Conservation (phyloP, 2,888 invertebrate species). For the Limnephilus rhombicus region DNA sequence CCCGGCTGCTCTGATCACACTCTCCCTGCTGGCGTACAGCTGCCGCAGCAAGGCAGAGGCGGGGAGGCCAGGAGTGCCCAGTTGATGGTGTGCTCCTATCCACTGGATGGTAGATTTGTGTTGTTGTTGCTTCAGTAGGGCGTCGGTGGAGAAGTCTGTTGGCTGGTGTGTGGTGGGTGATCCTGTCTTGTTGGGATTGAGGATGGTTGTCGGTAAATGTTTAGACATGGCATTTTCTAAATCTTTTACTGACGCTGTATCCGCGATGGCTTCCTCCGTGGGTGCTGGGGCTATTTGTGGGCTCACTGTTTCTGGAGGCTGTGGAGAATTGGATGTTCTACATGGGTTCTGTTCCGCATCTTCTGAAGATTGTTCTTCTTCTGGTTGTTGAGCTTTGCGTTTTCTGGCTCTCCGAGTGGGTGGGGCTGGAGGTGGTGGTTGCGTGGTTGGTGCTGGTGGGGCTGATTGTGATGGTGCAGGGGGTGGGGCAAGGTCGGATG, state of each 20-base stretch:
- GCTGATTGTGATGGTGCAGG: slow-evolving; percentile 74
- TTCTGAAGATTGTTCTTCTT: slow-evolving; percentile 75
- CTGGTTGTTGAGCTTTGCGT: slow-evolving; percentile 76
- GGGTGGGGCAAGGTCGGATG: slow-evolving; percentile 67
- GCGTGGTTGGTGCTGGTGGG: slow-evolving; percentile 69
- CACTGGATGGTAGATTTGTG: slow-evolving; percentile 92
- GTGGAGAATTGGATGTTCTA: slow-evolving; percentile 70
- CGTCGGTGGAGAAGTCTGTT: slow-evolving; percentile 93
- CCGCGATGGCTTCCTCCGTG: slow-evolving; percentile 72
- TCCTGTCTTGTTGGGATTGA: slow-evolving; percentile 75
- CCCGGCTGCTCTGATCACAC: slow-evolving; percentile 94
- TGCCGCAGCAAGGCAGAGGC: slow-evolving; percentile 94
- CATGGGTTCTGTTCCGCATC: slow-evolving; percentile 74
- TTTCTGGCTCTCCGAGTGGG: slow-evolving; percentile 72
- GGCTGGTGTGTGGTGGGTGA: slow-evolving; percentile 81
- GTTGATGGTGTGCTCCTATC: slow-evolving; percentile 89
- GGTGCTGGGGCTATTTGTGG: slow-evolving; percentile 73
- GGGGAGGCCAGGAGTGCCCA: slow-evolving; percentile 76
- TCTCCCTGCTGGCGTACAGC: slow-evolving; percentile 95
- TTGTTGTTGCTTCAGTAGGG: slow-evolving; percentile 88
- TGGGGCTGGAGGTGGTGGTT: slow-evolving; percentile 63
- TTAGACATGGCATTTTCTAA: slow-evolving; percentile 98
- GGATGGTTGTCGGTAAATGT: slow-evolving; percentile 84
- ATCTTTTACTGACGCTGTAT: slow-evolving; percentile 89
- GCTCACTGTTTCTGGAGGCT: slow-evolving; percentile 71